These are phyloP conservation scores for Nephrotoma appendiculata DNA, from an alignment of 2,888 invertebrate species.

Conservation along the genomic window DNA sequence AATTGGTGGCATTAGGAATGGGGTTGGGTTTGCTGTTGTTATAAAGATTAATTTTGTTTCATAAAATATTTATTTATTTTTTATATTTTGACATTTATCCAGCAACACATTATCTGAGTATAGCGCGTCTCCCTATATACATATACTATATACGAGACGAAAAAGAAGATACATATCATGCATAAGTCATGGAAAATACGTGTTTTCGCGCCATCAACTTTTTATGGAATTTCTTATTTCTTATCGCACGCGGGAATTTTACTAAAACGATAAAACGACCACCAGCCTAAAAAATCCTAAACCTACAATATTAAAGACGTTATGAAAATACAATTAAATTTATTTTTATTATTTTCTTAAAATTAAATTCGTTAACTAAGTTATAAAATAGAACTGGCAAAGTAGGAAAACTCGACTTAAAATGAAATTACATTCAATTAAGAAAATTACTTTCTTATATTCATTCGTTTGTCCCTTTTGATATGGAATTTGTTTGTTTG, in stretches of 20 bases:
- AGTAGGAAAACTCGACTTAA: background rate
- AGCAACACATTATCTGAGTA: background rate
- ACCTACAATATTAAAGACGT: background rate
- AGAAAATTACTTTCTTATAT: background rate
- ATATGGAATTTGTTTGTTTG: background rate
- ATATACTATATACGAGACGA: background rate
- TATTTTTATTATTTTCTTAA: background rate
- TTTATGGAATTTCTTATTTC: background rate
- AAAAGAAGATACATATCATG: background rate
- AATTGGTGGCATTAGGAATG: background rate
- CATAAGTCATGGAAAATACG: background rate
- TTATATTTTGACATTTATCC: background rate
- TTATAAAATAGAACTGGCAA: background rate
- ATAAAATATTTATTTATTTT: background rate
- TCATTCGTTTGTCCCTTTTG: background rate
- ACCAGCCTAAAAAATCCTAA: background rate
- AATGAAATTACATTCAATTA: background rate
- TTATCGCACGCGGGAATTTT: background rate
- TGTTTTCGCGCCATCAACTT: background rate
- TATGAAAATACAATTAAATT: background rate
- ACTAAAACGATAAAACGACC: background rate
- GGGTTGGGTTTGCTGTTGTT: background rate
- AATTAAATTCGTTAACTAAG: background rate
- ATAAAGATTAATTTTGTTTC: background rate
- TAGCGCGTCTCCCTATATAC: background rate